Base-by-base conservation (phyloP, 2,113 vertebrate genomes). In the Caranx melampygus region DNA sequence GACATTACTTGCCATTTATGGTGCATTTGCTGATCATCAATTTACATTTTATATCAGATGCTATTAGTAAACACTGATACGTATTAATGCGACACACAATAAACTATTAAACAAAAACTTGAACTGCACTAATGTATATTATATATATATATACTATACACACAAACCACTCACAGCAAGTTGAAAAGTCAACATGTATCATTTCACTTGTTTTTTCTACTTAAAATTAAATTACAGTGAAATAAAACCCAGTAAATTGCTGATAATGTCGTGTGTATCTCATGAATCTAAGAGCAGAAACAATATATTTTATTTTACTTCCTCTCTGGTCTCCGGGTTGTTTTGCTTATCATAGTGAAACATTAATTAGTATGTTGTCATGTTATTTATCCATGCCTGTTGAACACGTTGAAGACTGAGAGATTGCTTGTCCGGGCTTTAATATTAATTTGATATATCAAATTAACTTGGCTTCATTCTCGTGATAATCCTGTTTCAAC, bases 401-500 rank as follows among this genome's bases (percentile, higher is more conserved):
- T 79, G 47, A 70, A 37, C 44, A 68, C 60, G 55, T 78, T 62
- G 40, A 65, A 71, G 68, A 71, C 33, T 72, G 51, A 79, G 51
- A 79, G 72, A 66, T 65, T 18, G 69, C 60, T 42, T 52, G 63
- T 81, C 52, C 79, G 81, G 44, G 45, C 59, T 78, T 60, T 7
- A 61, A 61, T n/a, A 47, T 31, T 20, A 68, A 58, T 78, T 82
- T 63, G 68, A 72, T 78, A 20, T 51, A 20, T 58, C 54, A 26
- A 26, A 26, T 26, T 40, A 61, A 62, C 61, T 74, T 60, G 40
- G 62, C 75, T 77, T 4, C 35, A 82, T 81, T 86, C 73, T 57
- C 26, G 61, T 34, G 6, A 74, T 81, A 70, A 85, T 85, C 71
- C 60, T 20, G 69, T 68, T 78, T 72, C 54, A 78, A 83, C 73